These are phyloP conservation scores for Coracias cyanogaster DNA, from an alignment of 2,797 vertebrate species.

Conservation along the genomic window DNA sequence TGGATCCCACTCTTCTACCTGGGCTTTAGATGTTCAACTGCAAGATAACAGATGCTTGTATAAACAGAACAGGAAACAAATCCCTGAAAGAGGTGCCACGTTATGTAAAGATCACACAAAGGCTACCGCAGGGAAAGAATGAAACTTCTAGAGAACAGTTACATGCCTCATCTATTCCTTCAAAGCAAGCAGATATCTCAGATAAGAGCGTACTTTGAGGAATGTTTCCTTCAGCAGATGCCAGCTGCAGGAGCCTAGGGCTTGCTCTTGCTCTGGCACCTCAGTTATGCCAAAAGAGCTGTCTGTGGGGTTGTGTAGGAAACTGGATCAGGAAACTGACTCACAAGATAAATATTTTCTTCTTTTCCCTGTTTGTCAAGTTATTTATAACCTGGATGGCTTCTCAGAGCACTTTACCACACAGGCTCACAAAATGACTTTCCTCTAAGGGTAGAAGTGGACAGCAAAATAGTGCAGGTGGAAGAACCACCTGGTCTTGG, in stretches of 20 bases:
- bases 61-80: neutral
- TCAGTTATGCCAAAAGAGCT: neutral
- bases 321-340: neutral
- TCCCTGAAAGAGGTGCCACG: neutral
- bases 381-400: neutral
- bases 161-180: neutral
- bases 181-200: neutral
- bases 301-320: neutral
- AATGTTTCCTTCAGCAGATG: neutral
- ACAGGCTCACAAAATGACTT: neutral
- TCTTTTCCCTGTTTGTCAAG: neutral
- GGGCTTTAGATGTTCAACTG: neutral
- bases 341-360: neutral
- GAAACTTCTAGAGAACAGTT: neutral
- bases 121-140: neutral
- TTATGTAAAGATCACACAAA: neutral
- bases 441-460: neutral
- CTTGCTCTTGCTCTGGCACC: neutral
- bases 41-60: neutral
- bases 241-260: neutral
- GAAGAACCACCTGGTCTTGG: neutral
- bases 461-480: neutral
- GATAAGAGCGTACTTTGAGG: neutral
- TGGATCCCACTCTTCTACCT: neutral
- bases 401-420: neutral